Base-by-base conservation (phyloP, 2,113 vertebrate species). In the Dasyurus viverrinus region DNA sequence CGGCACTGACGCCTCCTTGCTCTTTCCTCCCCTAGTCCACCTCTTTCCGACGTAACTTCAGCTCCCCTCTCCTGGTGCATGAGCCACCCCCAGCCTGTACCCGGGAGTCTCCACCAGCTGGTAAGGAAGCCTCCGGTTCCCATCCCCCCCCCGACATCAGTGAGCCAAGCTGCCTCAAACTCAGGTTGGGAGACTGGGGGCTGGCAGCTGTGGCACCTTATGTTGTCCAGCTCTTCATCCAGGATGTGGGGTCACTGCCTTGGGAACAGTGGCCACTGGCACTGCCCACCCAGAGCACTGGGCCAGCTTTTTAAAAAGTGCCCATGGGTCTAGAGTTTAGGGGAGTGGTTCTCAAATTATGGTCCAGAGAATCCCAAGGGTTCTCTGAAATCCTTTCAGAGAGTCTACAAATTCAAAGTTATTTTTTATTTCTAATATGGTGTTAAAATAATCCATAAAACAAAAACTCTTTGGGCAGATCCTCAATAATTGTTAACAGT, bases 41-140 rank as follows among this genome's bases (percentile, higher is more conserved):
- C 47, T 99, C 99, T n/a, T 99, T 99, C 98, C 99, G 99, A 93
- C 98, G 99, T 42, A 99, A 99, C 98, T 99, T 99, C 98, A 99
- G 99, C 97, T 99, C 99, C 5, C 99, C 99, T 0, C 98, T 99
- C 96, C 98, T 99, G 68, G 98, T 99, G 95, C 99, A 98, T 6
- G 99, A 99, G 46, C 97, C 97, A 23, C 99, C 98, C 90, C 98
- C 99, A 89, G 95, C 95, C 90, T 97, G 98, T 90, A 97, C 98
- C 47, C 99, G 98, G 98, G 99, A 99, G 95, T 98, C 98, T 46
- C 98, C 98, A 90, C 98, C 98, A 23, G 98, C 98, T 92, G 98
- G 98, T 98, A 95, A 98, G 98, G 68, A 46, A 0, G 3, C 47
- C 1, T 0, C 50, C 1, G 0, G 5, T 48, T 47, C 36, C 60